These are phyloP conservation scores for Drosophila asahinai DNA, from an alignment of 1,140 invertebrate genomes.

Conservation along the genomic window DNA sequence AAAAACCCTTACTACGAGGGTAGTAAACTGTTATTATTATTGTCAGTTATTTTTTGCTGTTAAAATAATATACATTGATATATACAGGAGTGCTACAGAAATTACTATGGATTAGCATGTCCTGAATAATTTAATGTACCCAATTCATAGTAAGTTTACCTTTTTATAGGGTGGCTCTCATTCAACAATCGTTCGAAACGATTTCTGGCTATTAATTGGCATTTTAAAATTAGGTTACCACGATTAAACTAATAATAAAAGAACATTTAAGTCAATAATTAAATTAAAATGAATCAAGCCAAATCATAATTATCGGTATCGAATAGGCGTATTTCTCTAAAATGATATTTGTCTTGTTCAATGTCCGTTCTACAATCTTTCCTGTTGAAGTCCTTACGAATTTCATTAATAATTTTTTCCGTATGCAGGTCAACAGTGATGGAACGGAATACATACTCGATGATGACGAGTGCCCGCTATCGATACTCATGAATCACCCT, in stretches of 20 bases:
- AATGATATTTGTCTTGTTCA: neutral
- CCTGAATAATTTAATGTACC: no score
- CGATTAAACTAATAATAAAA: no score
- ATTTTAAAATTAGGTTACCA: neutral
- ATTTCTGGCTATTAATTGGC: neutral
- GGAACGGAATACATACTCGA: conserved; percentile 96
- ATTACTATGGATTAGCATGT: no score
- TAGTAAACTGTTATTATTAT: no score
- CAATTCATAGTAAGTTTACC: no score
- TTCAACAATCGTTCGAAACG: no score
- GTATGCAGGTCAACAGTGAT: conserved; percentile 89
- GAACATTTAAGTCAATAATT: neutral
- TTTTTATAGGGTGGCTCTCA: no score
- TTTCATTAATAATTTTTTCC: neutral
- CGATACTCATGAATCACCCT: conserved; percentile 96
- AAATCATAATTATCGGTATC: neutral
- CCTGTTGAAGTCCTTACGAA: neutral
- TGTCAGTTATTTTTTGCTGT: no score
- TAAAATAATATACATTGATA: no score
- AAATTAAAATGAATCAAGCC: no score
- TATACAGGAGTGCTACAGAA: no score
- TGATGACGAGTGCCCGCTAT: conserved; percentile 98
- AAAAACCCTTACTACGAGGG: no score
- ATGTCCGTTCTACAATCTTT: neutral
- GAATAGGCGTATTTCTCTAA: neutral